These are phyloP conservation scores for Octopus sinensis DNA, from an alignment of 1,140 invertebrate species.

Conservation along the genomic window DNA sequence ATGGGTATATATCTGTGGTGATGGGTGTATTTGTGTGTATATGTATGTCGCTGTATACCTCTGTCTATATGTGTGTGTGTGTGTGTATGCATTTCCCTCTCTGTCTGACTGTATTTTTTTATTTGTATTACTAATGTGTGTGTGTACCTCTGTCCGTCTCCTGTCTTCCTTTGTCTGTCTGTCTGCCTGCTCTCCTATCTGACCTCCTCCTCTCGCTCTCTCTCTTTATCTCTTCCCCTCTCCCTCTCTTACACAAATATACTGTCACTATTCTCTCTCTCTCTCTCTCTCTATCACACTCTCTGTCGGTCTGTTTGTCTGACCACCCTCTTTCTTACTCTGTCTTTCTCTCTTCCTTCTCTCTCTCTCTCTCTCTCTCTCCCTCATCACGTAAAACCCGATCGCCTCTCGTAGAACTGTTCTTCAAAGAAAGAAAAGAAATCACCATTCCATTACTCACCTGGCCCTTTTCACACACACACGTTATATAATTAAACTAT, in stretches of 20 bases:
- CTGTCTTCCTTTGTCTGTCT: not conserved
- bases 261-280: not conserved
- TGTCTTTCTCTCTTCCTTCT: not conserved
- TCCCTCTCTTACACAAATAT: not conserved
- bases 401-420: too few species aligned
- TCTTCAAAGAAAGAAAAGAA: too few species aligned
- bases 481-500: too few species aligned
- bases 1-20: too few species aligned
- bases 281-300: not conserved
- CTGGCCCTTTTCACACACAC: too few species aligned
- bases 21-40: too few species aligned
- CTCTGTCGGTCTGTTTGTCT: not conserved
- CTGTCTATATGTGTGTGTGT: too few species aligned
- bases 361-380: slow-evolving; percentile 2
- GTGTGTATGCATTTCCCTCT: too few species aligned
- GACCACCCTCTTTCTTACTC: not conserved
- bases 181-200: not conserved
- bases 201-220: not conserved
- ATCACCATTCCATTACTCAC: too few species aligned
- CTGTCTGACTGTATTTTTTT: too few species aligned
- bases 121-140: too few species aligned
- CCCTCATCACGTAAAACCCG: not conserved
- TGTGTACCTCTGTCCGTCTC: not conserved
- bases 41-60: too few species aligned
- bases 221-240: not conserved